Base-by-base conservation (phyloP, 2,888 invertebrate species). In the Drosophila colorata region DNA sequence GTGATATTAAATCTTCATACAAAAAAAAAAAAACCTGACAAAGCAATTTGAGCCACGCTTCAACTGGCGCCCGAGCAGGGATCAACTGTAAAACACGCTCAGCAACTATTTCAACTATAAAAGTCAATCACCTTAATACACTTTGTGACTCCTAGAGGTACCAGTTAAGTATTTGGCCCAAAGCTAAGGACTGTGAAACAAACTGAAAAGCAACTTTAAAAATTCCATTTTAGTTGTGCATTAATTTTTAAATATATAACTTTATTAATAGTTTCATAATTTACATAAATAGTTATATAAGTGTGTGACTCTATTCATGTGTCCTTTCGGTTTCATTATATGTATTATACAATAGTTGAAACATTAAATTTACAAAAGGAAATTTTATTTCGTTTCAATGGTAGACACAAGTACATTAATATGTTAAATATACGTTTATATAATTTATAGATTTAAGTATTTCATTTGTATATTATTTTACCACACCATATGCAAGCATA, bases 401-500 rank as follows among this genome's bases (percentile, higher is more conserved):
- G 6, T 35, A 31, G 31, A 28, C 8, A 28, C 13, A 33, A 31
- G 8, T 56, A 60, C 44, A 56, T 47, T 25, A 31, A 51, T 33
- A 52, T 35, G 20, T 38, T 46, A 47, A 4, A 40, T 9, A 33
- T 38, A 66, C 31, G 11, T 41, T 6, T 38, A 41, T 63, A 48
- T 44, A 25, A 38, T 18, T 28, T 57, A 23, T 61, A 35, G 16
- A 25, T 37, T 37, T 25, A 38, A 25, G 16, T 16, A 40, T 13
- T 48, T 48, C 14, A 28, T 35, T 40, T 57, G 35, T 55, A 75
- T 76, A 80, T 80, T 69, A 82, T 86, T 83, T 83, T 83, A 88
- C 87, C 87, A 88, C 80, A 88, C 87, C 87, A 87, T 88, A 87
- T 87, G 88, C 71, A 73, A 71, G 65, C 65, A 41, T 23, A 28